These are phyloP conservation scores for Anguilla rostrata DNA, from an alignment of 2,113 vertebrate genomes.

Conservation along the genomic window DNA sequence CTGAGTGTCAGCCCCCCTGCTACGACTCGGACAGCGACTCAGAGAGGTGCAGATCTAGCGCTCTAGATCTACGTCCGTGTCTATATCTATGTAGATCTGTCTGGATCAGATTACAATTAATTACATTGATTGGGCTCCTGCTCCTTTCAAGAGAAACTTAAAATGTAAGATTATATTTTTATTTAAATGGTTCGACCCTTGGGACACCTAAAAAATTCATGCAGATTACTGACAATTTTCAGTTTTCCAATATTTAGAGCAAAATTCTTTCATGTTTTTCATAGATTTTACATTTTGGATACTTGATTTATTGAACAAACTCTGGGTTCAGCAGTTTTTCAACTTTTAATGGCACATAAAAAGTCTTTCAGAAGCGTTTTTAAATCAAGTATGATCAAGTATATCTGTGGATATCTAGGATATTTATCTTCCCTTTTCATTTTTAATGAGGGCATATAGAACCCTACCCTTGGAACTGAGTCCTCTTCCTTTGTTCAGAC, in stretches of 20 bases:
- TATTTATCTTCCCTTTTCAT: not conserved
- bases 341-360: not conserved
- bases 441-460: not conserved
- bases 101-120: no score
- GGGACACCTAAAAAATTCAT: not conserved
- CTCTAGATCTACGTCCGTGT: no score
- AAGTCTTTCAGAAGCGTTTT: not conserved
- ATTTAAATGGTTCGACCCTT: not conserved
- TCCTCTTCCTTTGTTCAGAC: not conserved
- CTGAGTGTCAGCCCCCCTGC: slow-evolving; percentile 52
- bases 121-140: not conserved
- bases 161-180: not conserved
- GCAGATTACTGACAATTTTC: not conserved
- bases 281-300: not conserved
- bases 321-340: not conserved
- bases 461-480: not conserved
- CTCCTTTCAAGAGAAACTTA: no score
- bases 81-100: no score
- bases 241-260: not conserved
- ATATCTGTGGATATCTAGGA: not conserved
- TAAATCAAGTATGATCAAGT: not conserved
- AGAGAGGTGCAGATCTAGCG: slow-evolving; percentile 7
- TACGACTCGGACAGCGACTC: slow-evolving; percentile 31
- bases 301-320: not conserved
- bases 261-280: not conserved